Evolutionary conservation across 1,140 invertebrate species (phyloP), one percentile per base, ranked within the genome.

Genomic region (Pseudomyrmex cubaensis): DNA sequence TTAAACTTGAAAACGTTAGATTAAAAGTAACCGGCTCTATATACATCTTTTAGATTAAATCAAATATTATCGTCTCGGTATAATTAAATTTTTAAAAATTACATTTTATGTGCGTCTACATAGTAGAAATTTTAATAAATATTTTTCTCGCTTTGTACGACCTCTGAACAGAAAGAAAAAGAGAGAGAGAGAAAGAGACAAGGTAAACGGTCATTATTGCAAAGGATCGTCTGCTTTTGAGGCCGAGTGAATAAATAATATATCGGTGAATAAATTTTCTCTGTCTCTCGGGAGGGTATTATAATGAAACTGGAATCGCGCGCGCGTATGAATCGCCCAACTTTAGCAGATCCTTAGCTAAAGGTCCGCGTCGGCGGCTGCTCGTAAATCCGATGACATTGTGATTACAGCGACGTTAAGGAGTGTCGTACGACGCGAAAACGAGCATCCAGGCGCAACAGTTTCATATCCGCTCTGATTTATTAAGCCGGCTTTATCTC

Each of bases 381-480:
- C 73, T 48, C 62, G 54, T 86, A 86, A 86, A 86, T 86, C 83
- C 84, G 46, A 15, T 17, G 75, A 74, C 84, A 77, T 86, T 54
- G 83, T 85, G 74, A 86, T 86, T 86, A 86, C 77, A 46, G 63
- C 35, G 54, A 77, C 66, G 62, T 63, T 77, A 85, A 61, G 73
- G 50, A 76, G 63, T 46, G 48, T 50, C 48, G 44, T 72, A 78
- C 67, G 75, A 46, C 74, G 83, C 85, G 85, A 82, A 69, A 85
- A 85, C 83, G 48, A 67, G 61, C 54, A 50, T 12, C 46, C 17
- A 52, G 56, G 66, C 70, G 76, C 85, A 80, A 86, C 85, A 83
- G 76, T 85, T 86, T 86, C 85, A 74, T 85, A 85, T 85, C 82
- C 83, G 44, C 61, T 69, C 54, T 86, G 85, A 87, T 87, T 87